These are phyloP conservation scores for Elegia similella DNA, from an alignment of 2,888 invertebrate species.

Conservation along the genomic window DNA sequence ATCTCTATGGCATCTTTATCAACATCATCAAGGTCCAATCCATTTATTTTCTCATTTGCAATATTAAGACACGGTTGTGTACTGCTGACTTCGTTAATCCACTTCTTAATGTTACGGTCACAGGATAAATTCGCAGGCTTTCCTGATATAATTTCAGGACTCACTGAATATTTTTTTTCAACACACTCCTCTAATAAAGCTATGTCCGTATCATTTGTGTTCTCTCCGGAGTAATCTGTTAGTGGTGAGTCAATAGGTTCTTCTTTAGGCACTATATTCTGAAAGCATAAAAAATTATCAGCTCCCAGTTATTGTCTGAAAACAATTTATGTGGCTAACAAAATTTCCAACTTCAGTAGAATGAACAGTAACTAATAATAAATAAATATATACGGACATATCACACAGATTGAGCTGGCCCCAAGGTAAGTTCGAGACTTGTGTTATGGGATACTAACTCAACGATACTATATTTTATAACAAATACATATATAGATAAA, in stretches of 20 bases:
- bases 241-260: constrained; percentile 69
- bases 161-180: constrained; percentile 57
- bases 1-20: constrained; percentile 69
- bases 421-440: no score
- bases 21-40: constrained; percentile 43
- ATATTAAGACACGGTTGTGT: constrained; percentile 66
- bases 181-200: constrained; percentile 55
- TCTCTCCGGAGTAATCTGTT: constrained; percentile 69
- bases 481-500: no score
- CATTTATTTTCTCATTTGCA: constrained; percentile 47
- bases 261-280: constrained; percentile 67
- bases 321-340: no score
- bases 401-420: no score
- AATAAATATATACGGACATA: no score
- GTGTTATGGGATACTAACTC: no score
- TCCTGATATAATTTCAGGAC: constrained; percentile 42
- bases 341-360: no score
- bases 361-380: no score
- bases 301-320: no score
- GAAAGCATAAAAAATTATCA: constrained; percentile 21
- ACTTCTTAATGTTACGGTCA: constrained; percentile 57
- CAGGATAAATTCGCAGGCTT: constrained; percentile 42
- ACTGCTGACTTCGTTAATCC: constrained; percentile 72
- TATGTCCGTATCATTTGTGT: constrained; percentile 67
- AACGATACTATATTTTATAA: no score